Evolutionary conservation across 2,113 vertebrate genomes (phyloP).

Genomic region (Dryoscopus gambensis): DNA sequence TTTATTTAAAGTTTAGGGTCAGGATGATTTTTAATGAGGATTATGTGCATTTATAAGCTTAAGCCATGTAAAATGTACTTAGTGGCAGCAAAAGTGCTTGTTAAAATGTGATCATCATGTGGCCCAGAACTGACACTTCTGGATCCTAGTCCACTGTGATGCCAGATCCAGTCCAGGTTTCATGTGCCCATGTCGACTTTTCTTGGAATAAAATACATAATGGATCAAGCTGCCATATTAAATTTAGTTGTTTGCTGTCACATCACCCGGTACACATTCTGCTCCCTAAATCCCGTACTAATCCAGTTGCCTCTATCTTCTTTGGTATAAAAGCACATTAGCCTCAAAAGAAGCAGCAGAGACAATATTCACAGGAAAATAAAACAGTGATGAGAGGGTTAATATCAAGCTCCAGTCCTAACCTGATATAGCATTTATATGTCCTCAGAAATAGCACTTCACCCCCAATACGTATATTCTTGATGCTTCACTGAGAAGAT

Average conservation of each 20-base stretch:
- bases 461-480: neutral
- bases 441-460: conserved; percentile 6
- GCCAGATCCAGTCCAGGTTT: conserved; percentile 31
- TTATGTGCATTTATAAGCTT: neutral
- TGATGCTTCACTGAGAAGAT: neutral
- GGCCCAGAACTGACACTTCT: neutral
- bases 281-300: conserved; percentile 49
- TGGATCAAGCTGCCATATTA: conserved; percentile 60
- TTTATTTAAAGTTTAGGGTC: conserved; percentile 22
- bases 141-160: neutral
- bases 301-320: conserved; percentile 35
- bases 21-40: neutral
- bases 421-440: neutral
- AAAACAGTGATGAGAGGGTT: neutral
- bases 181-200: neutral
- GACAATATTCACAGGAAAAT: neutral
- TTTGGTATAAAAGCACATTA: conserved; percentile 33
- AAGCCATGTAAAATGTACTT: neutral
- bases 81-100: neutral
- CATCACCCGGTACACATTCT: neutral
- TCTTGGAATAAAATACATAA: conserved; percentile 47
- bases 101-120: neutral
- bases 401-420: neutral
- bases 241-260: conserved; percentile 45
- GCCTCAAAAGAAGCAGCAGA: neutral